phyloP scores from a whole-genome alignment of 1,140 invertebrate species.

The Dendrolimus kikuchii region DNA sequence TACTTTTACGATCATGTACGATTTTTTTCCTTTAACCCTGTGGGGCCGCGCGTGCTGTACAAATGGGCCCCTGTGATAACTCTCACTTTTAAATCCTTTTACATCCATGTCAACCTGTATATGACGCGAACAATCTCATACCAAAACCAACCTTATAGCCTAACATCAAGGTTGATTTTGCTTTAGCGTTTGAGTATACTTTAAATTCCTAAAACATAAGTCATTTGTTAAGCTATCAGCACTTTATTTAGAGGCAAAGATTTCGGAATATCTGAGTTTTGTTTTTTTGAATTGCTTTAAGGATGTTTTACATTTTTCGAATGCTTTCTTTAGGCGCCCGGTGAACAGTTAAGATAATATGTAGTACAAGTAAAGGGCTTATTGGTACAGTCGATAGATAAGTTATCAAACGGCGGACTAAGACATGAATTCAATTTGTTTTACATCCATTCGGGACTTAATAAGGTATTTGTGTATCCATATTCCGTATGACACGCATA shows the following conservation, averaged over 20 bases:
- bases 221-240: slow-evolving; percentile 69
- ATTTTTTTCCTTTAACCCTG: slow-evolving; percentile 41
- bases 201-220: slow-evolving; percentile 63
- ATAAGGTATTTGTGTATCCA: too few species aligned
- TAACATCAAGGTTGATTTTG: slow-evolving; percentile 12
- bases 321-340: slow-evolving; percentile 20
- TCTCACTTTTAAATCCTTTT: slow-evolving; percentile 67
- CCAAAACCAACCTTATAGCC: slow-evolving; percentile 20
- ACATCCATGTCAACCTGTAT: slow-evolving; percentile 54
- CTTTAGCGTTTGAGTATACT: slow-evolving; percentile 16
- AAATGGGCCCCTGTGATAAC: slow-evolving; percentile 66
- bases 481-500: too few species aligned
- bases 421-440: too few species aligned
- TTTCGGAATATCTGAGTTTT: slow-evolving; percentile 48
- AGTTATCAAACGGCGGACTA: too few species aligned
- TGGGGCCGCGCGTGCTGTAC: slow-evolving; percentile 62
- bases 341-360: too few species aligned
- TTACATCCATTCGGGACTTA: too few species aligned
- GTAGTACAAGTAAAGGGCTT: too few species aligned
- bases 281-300: slow-evolving; percentile 38
- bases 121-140: slow-evolving; percentile 9
- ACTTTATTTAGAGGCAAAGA: slow-evolving; percentile 63
- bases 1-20: slow-evolving; percentile 37
- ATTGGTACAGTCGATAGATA: too few species aligned
- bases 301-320: slow-evolving; percentile 41